Conservation (phyloP, 2,113 vertebrate species). For the Prionailurus bengalensis region DNA sequence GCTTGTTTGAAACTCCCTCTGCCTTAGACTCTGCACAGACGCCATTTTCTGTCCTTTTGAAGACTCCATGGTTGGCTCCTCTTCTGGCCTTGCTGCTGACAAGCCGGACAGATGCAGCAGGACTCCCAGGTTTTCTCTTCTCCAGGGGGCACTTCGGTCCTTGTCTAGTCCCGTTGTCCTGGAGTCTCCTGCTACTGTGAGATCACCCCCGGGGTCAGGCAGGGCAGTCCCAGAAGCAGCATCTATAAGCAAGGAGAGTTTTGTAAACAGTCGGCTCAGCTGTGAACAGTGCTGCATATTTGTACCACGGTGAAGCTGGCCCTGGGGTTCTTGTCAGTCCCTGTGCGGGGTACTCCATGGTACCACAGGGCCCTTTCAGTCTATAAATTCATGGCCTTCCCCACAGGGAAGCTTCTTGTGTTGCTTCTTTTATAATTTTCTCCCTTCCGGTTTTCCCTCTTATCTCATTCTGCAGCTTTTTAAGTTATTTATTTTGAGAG, state of each 20-base stretch:
- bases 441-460: background rate
- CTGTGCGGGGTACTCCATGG: too few species aligned
- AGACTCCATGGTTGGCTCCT: background rate
- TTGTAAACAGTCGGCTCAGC: background rate
- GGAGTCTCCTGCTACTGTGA: background rate
- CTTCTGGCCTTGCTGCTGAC: background rate
- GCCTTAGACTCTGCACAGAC: too few species aligned
- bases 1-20: background rate
- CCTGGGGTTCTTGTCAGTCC: background rate
- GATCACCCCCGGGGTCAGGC: background rate
- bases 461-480: background rate
- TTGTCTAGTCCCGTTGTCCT: background rate
- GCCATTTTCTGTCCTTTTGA: background rate
- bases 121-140: background rate
- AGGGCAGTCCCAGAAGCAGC: background rate
- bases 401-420: background rate
- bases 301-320: fast-evolving
- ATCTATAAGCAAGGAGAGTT: background rate
- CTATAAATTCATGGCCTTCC: background rate
- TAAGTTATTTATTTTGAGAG: too few species aligned
- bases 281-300: background rate
- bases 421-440: background rate
- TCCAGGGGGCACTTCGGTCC: background rate
- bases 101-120: background rate
- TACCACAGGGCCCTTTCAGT: background rate